A percentile compares a stretch with the other conserved stretches of the same genome.
These are phyloP conservation scores for Microcebus jonahi DNA, from an alignment of 2,113 vertebrate species.

Conservation along the genomic window DNA sequence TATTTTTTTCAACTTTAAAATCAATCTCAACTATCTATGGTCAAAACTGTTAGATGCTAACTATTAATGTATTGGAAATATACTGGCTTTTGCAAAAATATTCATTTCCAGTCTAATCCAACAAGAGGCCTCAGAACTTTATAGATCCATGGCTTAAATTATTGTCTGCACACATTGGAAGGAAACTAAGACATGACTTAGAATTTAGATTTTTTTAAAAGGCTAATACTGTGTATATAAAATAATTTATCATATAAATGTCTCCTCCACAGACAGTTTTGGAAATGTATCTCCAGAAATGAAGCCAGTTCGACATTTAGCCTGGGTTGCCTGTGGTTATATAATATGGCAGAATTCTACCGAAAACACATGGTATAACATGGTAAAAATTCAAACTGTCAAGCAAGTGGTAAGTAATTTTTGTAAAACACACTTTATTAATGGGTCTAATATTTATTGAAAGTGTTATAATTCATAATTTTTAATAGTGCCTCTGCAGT, in stretches of 20 bases:
- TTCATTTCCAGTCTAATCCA: not conserved
- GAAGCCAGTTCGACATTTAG: conserved; percentile 89
- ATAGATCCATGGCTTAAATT: not conserved
- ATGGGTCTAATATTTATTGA: not conserved
- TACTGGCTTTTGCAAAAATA: conserved; percentile 31
- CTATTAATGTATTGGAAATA: not conserved
- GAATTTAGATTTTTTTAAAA: conserved; percentile 26
- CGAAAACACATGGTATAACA: conserved; percentile 89
- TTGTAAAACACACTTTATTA: not conserved
- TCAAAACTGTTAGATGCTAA: not conserved
- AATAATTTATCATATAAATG: conserved; percentile 23
- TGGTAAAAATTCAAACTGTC: conserved; percentile 90
- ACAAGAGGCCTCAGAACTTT: not conserved
- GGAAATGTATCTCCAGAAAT: conserved; percentile 89
- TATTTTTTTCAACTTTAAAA: not conserved
- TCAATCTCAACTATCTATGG: not conserved
- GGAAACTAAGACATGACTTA: conserved; percentile 45
- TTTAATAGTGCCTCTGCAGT: not conserved
- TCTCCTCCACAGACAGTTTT: conserved; percentile 86
- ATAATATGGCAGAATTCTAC: conserved; percentile 93
- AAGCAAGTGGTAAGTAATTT: conserved; percentile 92
- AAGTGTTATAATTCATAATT: not conserved
- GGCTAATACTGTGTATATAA: not conserved
- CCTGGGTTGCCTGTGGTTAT: conserved; percentile 87
- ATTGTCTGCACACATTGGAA: conserved; percentile 7